Conservation (phyloP, 2,113 vertebrate species). For the Spheniscus mendiculus region DNA sequence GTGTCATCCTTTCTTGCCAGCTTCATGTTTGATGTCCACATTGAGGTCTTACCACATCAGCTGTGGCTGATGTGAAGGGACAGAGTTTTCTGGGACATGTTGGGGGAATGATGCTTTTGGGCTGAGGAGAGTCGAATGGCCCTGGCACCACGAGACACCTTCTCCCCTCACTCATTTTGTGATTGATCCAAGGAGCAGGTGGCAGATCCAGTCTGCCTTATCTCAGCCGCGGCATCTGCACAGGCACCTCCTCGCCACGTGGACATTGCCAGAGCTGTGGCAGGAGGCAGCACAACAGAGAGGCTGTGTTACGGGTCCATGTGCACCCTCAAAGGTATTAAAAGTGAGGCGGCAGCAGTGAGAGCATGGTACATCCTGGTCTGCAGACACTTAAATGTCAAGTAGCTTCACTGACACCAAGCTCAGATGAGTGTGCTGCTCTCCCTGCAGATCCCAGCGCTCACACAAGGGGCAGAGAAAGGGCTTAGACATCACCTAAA, state of each 20-base stretch:
- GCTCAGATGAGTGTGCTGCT: neutral
- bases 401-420: neutral
- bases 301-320: neutral
- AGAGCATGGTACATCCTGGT: neutral
- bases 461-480: neutral
- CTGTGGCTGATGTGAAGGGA: neutral
- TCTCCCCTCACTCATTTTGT: neutral
- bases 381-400: neutral
- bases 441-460: neutral
- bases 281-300: fast-evolving
- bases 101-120: neutral
- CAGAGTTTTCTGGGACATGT: neutral
- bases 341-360: neutral
- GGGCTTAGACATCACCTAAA: neutral
- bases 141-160: neutral
- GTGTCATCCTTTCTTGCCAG: neutral
- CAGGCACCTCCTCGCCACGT: neutral
- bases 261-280: neutral
- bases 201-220: neutral
- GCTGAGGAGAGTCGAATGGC: neutral
- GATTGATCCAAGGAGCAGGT: neutral
- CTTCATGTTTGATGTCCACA: neutral
- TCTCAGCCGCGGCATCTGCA: neutral
- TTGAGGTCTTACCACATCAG: neutral
- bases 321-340: neutral